Evolutionary conservation across 2,888 invertebrate genomes (phyloP), one percentile per base, ranked within the genome.

Genomic region (Hyposoter dolosus): DNA sequence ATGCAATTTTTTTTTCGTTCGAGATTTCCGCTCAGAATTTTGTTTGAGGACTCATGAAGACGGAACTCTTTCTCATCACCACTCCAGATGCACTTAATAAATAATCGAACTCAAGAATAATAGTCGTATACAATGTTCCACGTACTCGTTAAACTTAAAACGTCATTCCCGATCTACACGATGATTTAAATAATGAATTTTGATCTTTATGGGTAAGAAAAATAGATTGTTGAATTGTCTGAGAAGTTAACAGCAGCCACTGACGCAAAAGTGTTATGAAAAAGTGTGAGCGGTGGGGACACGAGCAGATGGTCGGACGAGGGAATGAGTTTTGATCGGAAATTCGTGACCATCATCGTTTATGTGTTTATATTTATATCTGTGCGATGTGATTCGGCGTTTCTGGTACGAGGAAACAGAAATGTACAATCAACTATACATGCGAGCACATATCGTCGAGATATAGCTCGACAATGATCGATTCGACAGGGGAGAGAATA

Each of bases 401-500:
- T 50, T 40, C 17, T 32, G 72, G 43, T 74, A 68, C 63, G 10
- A 45, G 40, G 47, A 43, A 43, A 76, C 28, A 60, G 10, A 71
- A 79, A 74, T 75, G 69, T 77, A 63, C 69, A 75, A 23, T 43
- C 45, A n/a, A 45, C n/a, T 50, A 40, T 69, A 77, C 63, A 75
- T 56, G 56, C 71, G 66, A 56, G 45, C 19, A 71, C 23, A 74
- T 35, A 71, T 69, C 47, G 45, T 50, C n/a, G 63, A 78, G 32
- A 66, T 53, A 69, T 50, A 66, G 65, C 69, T 63, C 50, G 69
- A 82, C 63, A 78, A 83, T 85, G 85, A 86, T 88, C 85, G 85
- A 87, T 87, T 85, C 82, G 79, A 85, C 80, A 68, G 80, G n/a
- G 23, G 76, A 75, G 76, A 84, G 86, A 88, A 87, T 88, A 82